phyloP scores from a whole-genome alignment of 2,888 invertebrate genomes.

The Antitype chi region DNA sequence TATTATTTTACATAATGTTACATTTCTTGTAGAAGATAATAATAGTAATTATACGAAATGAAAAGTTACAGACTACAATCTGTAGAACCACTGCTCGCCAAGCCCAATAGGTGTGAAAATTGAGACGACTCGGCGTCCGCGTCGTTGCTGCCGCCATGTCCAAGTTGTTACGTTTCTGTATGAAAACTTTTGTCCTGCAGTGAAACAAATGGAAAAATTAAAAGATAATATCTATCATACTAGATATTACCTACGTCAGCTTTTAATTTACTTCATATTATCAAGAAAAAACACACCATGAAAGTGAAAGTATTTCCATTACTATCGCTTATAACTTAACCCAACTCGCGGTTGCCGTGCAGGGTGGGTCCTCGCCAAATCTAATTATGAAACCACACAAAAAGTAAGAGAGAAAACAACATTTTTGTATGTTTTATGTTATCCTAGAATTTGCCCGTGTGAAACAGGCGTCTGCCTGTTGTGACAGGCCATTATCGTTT shows the following conservation, averaged over 20 bases:
- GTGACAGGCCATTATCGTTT: slow-evolving; percentile 68
- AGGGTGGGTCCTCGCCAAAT: slow-evolving; percentile 88
- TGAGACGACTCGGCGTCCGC: neutral
- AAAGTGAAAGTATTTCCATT: slow-evolving; percentile 10
- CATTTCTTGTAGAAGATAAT: neutral
- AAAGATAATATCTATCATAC: neutral
- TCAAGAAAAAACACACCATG: fast-evolving
- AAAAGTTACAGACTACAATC: neutral
- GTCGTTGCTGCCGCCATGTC: too few species aligned
- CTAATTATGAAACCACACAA: slow-evolving; percentile 87
- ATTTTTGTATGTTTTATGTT: slow-evolving; percentile 82
- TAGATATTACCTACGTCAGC: neutral
- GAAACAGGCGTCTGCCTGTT: slow-evolving; percentile 70
- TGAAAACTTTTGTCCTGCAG: neutral
- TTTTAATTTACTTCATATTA: neutral
- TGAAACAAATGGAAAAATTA: neutral
- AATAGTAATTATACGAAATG: neutral
- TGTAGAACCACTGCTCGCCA: neutral
- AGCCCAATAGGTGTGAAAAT: neutral
- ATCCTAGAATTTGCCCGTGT: slow-evolving; percentile 73
- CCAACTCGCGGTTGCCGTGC: slow-evolving; percentile 72
- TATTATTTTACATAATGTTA: neutral
- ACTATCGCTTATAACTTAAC: slow-evolving; percentile 64
- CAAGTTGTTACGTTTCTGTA: neutral
- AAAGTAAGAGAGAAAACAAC: slow-evolving; percentile 77